phyloP scores from a whole-genome alignment of 2,888 invertebrate genomes.

The Acanthopleura granulata region DNA sequence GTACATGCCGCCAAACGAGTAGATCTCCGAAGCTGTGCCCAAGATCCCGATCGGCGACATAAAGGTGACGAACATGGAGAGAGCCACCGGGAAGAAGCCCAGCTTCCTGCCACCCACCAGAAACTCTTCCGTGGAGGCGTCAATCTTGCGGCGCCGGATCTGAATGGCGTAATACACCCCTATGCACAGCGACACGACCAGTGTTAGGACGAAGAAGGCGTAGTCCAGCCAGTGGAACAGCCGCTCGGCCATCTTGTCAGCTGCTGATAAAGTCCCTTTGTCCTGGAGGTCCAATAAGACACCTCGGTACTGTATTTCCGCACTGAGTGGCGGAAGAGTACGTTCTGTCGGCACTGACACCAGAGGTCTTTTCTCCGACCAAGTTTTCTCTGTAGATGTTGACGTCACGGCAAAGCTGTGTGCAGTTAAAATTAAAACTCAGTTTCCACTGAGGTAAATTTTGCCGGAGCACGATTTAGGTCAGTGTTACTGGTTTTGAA shows the following conservation, averaged over 20 bases:
- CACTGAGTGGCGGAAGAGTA: too few species aligned
- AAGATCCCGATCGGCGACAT: conserved; percentile 39
- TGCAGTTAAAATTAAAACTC: too few species aligned
- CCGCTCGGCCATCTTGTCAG: background rate
- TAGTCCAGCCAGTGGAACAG: conserved; percentile 40
- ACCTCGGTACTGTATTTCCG: too few species aligned
- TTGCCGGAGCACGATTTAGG: too few species aligned
- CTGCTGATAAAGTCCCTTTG: too few species aligned
- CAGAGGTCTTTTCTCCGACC: too few species aligned
- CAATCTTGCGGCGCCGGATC: conserved; percentile 21
- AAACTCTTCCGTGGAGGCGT: conserved; percentile 31
- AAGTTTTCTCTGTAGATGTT: too few species aligned
- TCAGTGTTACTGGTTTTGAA: too few species aligned
- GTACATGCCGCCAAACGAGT: conserved; percentile 20
- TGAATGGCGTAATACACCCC: conserved; percentile 32
- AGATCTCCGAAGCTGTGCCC: conserved; percentile 36
- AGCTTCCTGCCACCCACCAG: conserved; percentile 35
- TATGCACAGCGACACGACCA: conserved; percentile 30
- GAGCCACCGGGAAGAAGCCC: conserved; percentile 31
- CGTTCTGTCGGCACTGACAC: too few species aligned
- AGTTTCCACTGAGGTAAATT: too few species aligned
- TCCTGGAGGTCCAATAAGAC: too few species aligned
- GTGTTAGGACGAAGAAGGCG: conserved; percentile 30
- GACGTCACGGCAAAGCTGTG: too few species aligned
- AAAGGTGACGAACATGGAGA: conserved; percentile 37